Base-by-base conservation (phyloP, 2,888 invertebrate genomes). In the Neoaliturus tenellus region DNA sequence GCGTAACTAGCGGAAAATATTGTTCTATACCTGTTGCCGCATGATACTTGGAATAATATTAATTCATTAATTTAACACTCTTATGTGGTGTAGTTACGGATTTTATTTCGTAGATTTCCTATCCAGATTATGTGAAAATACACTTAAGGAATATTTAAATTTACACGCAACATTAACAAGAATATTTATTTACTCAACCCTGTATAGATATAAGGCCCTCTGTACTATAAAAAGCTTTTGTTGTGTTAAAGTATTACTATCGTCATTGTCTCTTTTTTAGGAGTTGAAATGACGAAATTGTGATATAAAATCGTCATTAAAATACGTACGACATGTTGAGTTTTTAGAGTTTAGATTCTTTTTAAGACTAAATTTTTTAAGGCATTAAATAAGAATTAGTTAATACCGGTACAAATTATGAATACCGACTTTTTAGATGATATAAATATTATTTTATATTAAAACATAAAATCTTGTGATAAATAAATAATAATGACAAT, bases 291-390 rank as follows among this genome's bases (percentile, higher is more conserved):
- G 20, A 20, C 44, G 55, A 5, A 55, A 55, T 55, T 55, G 62
- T 28, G 62, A 62, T 62, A 62, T 14, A 14, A 14, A 62, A 12
- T 31, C 62, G 62, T 25, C 62, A 55, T 55, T 12, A 14, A 23
- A 28, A 1, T 28, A n/a, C 1, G 31, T 62, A 28, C 23, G 51
- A 51, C 28, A 62, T 31, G 28, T 62, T 62, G 31, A 62, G 25
- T 62, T 62, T 12, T 62, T 14, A 62, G 62, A 62, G 62, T 62
- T 31, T 51, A 51, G 51, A 23, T 62, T 62, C 28, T 62, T 14
- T 62, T 2, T 28, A 62, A 28, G 28, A 31, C 14, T 17, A 17
- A 12, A 55, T 20, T 28, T 62, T 62, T 62, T 62, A 62, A 62
- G 31, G 25, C 25, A 28, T 62, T 62, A 62, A 10, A 62, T 25